These are phyloP conservation scores for Dusona sp. DNA, from an alignment of 2,888 invertebrate genomes.

Conservation along the genomic window DNA sequence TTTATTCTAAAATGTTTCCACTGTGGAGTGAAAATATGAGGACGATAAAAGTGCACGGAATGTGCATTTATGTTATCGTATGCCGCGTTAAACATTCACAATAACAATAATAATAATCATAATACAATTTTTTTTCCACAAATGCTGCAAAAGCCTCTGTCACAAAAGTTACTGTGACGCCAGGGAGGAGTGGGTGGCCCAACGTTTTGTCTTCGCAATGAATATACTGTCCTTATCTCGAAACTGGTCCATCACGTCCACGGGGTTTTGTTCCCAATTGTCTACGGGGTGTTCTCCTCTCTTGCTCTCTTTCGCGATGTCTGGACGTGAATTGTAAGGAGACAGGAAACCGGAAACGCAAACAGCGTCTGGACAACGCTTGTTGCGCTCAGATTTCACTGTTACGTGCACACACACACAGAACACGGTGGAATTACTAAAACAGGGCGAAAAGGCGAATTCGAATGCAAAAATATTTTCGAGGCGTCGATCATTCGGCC, in stretches of 20 bases:
- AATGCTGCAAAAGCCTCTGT: slow-evolving; percentile 26
- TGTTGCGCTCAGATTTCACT: slow-evolving; percentile 59
- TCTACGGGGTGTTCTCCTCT: slow-evolving; percentile 42
- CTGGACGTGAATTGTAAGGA: slow-evolving; percentile 83
- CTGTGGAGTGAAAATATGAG: slow-evolving; percentile 10
- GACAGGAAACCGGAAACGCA: slow-evolving; percentile 82
- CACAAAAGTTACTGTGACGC: slow-evolving; percentile 44
- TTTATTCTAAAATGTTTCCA: slow-evolving; percentile 21
- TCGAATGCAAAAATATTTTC: slow-evolving; percentile 70
- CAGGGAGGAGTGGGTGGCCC: slow-evolving; percentile 66
- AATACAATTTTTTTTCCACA: slow-evolving; percentile 47
- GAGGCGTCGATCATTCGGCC: slow-evolving; percentile 73
- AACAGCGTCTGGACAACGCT: slow-evolving; percentile 80
- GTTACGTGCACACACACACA: neutral
- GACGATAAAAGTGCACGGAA: slow-evolving; percentile 32
- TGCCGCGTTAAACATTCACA: slow-evolving; percentile 43
- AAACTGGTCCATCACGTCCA: slow-evolving; percentile 78
- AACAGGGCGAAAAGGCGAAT: slow-evolving; percentile 27
- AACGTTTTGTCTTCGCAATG: slow-evolving; percentile 82
- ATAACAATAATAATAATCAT: slow-evolving; percentile 28
- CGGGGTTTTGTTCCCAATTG: slow-evolving; percentile 75
- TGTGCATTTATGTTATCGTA: slow-evolving; percentile 45
- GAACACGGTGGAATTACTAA: slow-evolving; percentile 10
- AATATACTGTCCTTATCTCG: slow-evolving; percentile 79
- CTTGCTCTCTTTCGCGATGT: slow-evolving; percentile 72